Evolutionary conservation across 2,797 vertebrate species (phyloP), one percentile per base, ranked within the genome.

Genomic region (Sebastes nivosus): DNA sequence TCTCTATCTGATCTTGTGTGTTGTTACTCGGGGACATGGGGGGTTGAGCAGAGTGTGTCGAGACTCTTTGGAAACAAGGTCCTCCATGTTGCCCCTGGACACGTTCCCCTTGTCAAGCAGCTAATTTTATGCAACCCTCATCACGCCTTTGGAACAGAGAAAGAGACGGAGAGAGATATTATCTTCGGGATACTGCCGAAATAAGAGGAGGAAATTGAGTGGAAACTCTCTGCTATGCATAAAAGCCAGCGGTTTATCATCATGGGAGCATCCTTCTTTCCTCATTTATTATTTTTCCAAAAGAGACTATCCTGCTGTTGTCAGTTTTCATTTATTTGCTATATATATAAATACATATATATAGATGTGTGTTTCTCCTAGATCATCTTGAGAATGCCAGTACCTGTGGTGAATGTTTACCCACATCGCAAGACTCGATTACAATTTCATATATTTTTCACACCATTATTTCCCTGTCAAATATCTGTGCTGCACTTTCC

Each of bases 111-210:
- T 90, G 90, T 94, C 90, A 88, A 81, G 81, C 86, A 88, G 88
- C 89, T 94, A 91, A 94, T 95, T 95, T 94, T 93, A 93, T 93
- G 91, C 92, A 91, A 87, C 91, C 88, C 88, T 92, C 92, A 90
- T 89, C 92, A 86, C 80, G 88, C 85, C 83, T 89, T 87, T 84
- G 85, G 86, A 89, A 79, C 70, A 81, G 86, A 89, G 83, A 86
- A 85, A 84, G 86, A 90, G 87, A 87, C 72, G 24, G 79, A 79
- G 79, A 81, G 81, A 71, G 89, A 93, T 94, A 81, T 77, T 89
- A 94, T 94, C 90, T 94, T 72, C 75, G 8, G 90, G 82, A 92
- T 77, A 67, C 86, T 80, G 83, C 75, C 12, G 83, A 90, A 92
- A 92, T 87, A 92, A 87, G 85, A 90, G 52, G 60, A 89, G 83